Percentiles rank a stretch among this genome's conserved stretches.
phyloP scores from a whole-genome alignment of 2,113 vertebrate species.

The Clupea harengus region DNA sequence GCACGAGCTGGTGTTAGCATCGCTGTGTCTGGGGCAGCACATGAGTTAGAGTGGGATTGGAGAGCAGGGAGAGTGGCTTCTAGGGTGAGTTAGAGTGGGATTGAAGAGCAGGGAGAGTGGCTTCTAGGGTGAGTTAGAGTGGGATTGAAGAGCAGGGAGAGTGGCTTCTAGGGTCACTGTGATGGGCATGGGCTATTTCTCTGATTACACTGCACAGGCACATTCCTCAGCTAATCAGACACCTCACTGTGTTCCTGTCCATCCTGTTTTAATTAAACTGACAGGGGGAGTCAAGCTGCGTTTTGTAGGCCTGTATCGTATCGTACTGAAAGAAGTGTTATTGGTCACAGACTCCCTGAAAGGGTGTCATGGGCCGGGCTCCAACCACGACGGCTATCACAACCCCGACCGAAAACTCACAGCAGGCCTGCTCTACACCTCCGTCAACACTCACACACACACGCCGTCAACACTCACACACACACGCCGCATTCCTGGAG shows the following conservation, averaged over 20 bases:
- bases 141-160: no score
- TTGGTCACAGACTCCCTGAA: background rate
- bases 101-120: no score
- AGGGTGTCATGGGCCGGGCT: background rate
- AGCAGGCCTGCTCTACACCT: background rate
- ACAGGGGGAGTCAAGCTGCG: background rate
- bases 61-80: no score
- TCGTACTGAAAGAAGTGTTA: background rate
- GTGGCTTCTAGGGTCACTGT: no score
- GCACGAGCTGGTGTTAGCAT: no score
- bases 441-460: background rate
- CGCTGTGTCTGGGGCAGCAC: no score
- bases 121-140: no score
- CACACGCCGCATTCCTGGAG: background rate
- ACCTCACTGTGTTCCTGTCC: background rate
- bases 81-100: no score
- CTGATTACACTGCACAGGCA: background rate
- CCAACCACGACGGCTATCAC: background rate
- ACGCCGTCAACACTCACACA: background rate
- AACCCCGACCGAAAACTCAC: background rate
- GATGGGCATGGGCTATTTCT: no score
- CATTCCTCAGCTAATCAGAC: background rate
- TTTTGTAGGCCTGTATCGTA: background rate
- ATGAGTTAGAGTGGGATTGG: no score
- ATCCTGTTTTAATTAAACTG: background rate